Evolutionary conservation across 2,888 invertebrate species (phyloP), one percentile per base, ranked within the genome.

Genomic region (Atethmia centrago): DNA sequence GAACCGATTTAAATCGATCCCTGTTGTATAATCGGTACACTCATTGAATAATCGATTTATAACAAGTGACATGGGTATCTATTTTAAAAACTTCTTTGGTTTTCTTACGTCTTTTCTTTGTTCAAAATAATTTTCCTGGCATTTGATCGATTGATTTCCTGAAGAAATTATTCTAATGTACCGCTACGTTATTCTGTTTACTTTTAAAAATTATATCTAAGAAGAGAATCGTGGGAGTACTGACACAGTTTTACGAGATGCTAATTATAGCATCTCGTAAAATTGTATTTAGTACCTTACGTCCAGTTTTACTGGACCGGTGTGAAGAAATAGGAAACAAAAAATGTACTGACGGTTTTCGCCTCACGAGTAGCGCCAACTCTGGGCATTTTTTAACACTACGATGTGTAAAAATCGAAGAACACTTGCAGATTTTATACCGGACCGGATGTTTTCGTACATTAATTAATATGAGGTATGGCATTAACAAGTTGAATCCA

Each of bases 41-140:
- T 80, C 76, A 73, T 80, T 85, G 84, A 85, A 85, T 87, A 87
- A 87, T 80, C 79, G 77, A 84, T 80, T 77, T 82, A 84, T 83
- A 87, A 84, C 82, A 87, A 83, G 82, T 84, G 82, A 85, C 84
- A 79, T 51, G 56, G 25, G 59, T 59, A 58, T 77, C 71, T 73
- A 73, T 77, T 84, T 83, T 51, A 42, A 61, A 71, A 66, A 69
- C 70, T 66, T 69, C 61, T 76, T 47, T 69, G 40, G 3, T 49
- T 36, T 71, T 55, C 40, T 25, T 61, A n/a, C 16, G 36, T 63
- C n/a, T 74, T 74, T 68, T 75, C 78, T 80, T 79, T 85, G 77
- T 76, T 81, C 67, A 72, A 59, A 70, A 68, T 64, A 61, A 73
- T 74, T 67, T 40, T 45, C 12, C 28, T 82, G 61, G 36, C 64